Base-by-base conservation (phyloP, 1,140 invertebrate species). In the Plodia interpunctella region DNA sequence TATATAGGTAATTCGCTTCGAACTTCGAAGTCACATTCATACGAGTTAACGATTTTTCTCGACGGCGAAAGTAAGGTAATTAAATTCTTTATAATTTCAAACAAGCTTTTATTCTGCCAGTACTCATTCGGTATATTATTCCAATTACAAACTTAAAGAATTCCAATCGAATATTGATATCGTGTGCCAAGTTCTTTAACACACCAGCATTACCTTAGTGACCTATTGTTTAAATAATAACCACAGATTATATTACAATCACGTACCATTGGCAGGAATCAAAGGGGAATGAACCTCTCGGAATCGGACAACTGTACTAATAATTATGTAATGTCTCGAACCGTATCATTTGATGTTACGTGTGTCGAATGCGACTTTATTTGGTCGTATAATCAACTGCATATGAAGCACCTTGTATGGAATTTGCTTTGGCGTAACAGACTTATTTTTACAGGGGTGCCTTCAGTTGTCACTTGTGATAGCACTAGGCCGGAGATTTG, bases 221-320 rank as follows among this genome's bases (percentile, higher is more conserved):
- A n/a, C 38, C 38, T 44, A 15, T 44, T 44, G 38, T 44, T 44
- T 10, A 15, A 44, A 44, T 44, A 44, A 44, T 15, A 17, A 44
- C 38, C n/a, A 44, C n/a, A 13, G 13, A 44, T 44, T 44, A 44
- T 15, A 44, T 44, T 44, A 44, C 13, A 44, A 17, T 44, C 38
- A 44, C 38, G 38, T 44, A n/a, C 38, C 38, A 44, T 15, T n/a
- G 38, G 1, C 38, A 44, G 38, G 38, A 32, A 17, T 44, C 13
- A 44, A 44, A 17, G 38, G 38, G 38, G 38, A 44, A 44, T 15
- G 38, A 44, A 44, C 38, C 38, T 44, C 38, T 44, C 13, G 13
- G 13, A 35, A 44, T 44, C 38, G 38, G n/a, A 44, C 38, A 44
- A 44, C 38, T 44, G 38, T 44, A 44, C 38, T 15, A 44, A 44